Evolutionary conservation across 2,888 invertebrate species (phyloP), one percentile per base, ranked within the genome.

Genomic region (Stictocephala bisonia): DNA sequence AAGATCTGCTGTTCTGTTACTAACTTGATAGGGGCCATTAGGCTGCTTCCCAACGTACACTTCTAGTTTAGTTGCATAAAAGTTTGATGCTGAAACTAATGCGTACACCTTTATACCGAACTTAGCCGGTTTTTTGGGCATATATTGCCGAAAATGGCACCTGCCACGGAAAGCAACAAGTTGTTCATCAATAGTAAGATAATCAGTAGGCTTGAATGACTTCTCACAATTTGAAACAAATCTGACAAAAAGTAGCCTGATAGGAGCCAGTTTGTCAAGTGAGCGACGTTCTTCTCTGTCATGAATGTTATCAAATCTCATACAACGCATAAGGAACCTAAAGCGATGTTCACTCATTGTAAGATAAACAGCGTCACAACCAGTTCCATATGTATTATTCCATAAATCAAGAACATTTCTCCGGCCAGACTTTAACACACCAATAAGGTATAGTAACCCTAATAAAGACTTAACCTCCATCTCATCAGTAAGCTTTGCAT

Each of bases 41-140:
- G 40, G 51, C 40, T 72, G 64, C 31, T 22, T 29, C 1, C 72
- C 64, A 3, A 24, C 64, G 26, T 66, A 76, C 13, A 74, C 58
- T 50, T 76, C 74, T 53, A 73, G 13, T 3, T 74, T 74, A 11
- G 24, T 69, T n/a, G 68, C 56, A 56, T 74, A 74, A 50, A 58
- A 75, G 15, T 22, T 72, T 26, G 50, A 24, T 31, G 72, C 7
- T 7, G 22, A 50, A 4, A 40, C 66, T 1, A 72, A 15, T 7
- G 50, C 51, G 35, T 24, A 66, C 1, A 64, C 51, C 22, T 72
- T 72, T 9, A 80, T 75, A 3, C 77, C 79, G 75, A 79, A 80
- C 74, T 80, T 81, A 9, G 76, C 76, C 18, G 80, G 80, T 73
- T 81, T 81, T 6, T 74, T 76, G 20, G 80, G 78, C n/a, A 80